Evolutionary conservation across 2,888 invertebrate genomes (phyloP).

Genomic region (Idaea aversata): DNA sequence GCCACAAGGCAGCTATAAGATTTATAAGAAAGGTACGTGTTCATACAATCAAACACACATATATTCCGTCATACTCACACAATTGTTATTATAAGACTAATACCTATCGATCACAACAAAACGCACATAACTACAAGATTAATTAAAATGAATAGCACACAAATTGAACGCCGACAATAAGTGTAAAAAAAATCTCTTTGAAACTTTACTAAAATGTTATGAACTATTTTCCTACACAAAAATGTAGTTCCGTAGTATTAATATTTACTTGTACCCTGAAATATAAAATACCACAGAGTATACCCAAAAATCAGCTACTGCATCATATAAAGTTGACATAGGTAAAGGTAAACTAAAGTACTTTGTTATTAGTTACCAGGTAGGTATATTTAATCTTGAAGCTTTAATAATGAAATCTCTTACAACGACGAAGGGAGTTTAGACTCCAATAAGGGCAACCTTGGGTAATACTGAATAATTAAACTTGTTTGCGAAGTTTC

Average conservation of each 20-base stretch:
- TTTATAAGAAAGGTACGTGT: constrained; percentile 92
- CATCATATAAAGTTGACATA: background rate
- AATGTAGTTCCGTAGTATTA: no score
- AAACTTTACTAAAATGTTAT: no score
- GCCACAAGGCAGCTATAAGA: constrained; percentile 93
- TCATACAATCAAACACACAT: background rate
- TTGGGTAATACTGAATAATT: constrained; percentile 39
- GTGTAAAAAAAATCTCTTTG: no score
- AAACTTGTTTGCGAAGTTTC: constrained; percentile 45
- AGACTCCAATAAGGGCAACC: constrained; percentile 4
- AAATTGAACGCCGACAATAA: background rate
- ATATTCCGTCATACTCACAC: background rate
- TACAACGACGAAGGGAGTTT: background rate
- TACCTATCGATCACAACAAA: background rate
- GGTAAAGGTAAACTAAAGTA: background rate
- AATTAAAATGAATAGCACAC: background rate
- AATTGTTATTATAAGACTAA: background rate
- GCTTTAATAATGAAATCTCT: background rate
- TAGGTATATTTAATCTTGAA: background rate
- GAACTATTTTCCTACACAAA: no score
- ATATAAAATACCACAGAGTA: no score
- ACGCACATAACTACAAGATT: background rate
- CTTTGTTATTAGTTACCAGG: background rate
- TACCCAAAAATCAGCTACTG: no score
- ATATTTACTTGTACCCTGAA: no score